Evolutionary conservation across 2,113 vertebrate species (phyloP), one percentile per base, ranked within the genome.

Genomic region (Eclectus roratus): DNA sequence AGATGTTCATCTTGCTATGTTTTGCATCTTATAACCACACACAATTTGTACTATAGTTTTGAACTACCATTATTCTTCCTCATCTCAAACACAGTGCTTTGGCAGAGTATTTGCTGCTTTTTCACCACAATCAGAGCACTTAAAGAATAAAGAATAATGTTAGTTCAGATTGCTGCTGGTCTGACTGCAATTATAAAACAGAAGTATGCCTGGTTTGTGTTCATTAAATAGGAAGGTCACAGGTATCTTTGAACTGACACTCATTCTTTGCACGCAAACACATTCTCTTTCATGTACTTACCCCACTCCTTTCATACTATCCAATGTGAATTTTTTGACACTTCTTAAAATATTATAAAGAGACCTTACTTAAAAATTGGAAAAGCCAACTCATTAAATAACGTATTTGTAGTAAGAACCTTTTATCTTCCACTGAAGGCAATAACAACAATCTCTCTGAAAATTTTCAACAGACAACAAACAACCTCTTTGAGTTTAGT

Each of bases 351-450:
- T 84, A 86, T 91, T 92, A 93, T 82, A 86, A 86, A 81, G 25
- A 18, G 11, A 94, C 77, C 81, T 73, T 61, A 88, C 83, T 95
- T 95, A 88, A 93, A 78, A 85, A 96, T 39, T 83, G 39, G 85
- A 78, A 80, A 94, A 96, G 81, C 64, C 73, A 66, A 89, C 85
- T 97, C 55, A 91, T 91, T 93, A 93, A 90, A 52, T 63, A 96
- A 65, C 3, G 2, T 43, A 88, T 95, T 91, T 91, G 76, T 91
- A 88, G 60, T 76, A 78, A 81, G 90, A 95, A 80, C 58, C 80
- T 96, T 96, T 96, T 73, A 95, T 94, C 91, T 95, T 31, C 49
- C 31, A 88, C 71, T 91, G 91, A 91, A 95, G 52, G 46, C 28
- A 94, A 4, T 7, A 91, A 80, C 61, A 94, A 89, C 90, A 68